A percentile compares a stretch with the other conserved stretches of the same genome.
Conservation (phyloP, 2,113 vertebrate species). For the Strix uralensis region DNA sequence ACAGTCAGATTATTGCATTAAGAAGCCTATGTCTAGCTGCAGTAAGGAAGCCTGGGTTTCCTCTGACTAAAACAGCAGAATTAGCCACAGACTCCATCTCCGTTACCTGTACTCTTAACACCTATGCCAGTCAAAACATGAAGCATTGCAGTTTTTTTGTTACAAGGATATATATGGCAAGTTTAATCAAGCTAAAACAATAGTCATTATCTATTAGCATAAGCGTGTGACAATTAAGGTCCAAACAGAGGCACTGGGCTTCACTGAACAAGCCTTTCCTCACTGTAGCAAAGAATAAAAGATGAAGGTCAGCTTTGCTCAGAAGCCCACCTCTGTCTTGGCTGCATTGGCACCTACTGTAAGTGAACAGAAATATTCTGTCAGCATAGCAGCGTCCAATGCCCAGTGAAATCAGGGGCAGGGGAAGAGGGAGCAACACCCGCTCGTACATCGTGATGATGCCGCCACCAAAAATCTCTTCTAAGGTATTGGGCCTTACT, state of each 20-base stretch:
- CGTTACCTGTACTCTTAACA: neutral
- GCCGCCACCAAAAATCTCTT: neutral
- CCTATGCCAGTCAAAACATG: neutral
- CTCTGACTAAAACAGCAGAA: neutral
- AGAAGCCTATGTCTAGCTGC: neutral
- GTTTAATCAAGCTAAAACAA: neutral
- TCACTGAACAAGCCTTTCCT: neutral
- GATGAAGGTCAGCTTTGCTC: neutral
- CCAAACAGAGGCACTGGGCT: neutral
- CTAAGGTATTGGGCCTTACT: neutral
- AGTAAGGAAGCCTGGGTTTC: neutral
- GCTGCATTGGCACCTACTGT: neutral
- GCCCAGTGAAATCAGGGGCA: fast-evolving
- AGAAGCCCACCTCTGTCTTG: neutral
- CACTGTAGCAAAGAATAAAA: neutral
- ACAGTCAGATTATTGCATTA: neutral
- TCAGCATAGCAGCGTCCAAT: neutral
- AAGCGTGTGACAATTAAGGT: neutral
- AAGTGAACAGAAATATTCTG: neutral
- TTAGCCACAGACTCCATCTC: neutral
- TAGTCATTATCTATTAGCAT: neutral
- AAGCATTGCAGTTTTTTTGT: neutral
- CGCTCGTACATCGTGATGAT: neutral
- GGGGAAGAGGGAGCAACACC: neutral
- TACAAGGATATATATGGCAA: neutral